Evolutionary conservation across 1,140 invertebrate genomes (phyloP).

Genomic region (Drosophila ficusphila): DNA sequence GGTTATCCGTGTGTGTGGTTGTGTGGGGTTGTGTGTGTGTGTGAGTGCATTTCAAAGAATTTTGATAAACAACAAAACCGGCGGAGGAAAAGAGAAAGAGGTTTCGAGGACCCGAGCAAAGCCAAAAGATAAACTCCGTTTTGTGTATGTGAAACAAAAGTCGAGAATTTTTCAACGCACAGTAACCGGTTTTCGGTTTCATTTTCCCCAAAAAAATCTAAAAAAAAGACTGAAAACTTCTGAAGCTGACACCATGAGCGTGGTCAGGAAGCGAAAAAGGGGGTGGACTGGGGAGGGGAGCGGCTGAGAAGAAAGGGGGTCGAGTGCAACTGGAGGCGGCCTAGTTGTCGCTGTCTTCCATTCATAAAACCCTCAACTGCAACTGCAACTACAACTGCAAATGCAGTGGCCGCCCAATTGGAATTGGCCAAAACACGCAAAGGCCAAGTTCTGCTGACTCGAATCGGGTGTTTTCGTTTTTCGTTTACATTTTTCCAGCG

Average conservation of each 20-base stretch:
- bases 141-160: constrained; percentile 77
- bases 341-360: constrained; percentile 62
- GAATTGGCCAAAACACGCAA: constrained; percentile 73
- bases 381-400: neutral
- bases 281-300: neutral
- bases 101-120: constrained; percentile 39
- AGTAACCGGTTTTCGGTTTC: constrained; percentile 70
- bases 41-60: constrained; percentile 79
- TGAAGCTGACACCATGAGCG: constrained; percentile 46
- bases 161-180: constrained; percentile 71
- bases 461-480: constrained; percentile 11
- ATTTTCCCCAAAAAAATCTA: constrained; percentile 16
- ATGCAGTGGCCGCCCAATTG: constrained; percentile 31
- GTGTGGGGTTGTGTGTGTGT: constrained; percentile 10
- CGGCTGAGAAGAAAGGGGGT: neutral
- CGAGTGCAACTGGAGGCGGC: constrained; percentile 46
- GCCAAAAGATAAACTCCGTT: constrained; percentile 70
- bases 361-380: constrained; percentile 49
- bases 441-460: constrained; percentile 47
- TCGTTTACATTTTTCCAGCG: constrained; percentile 30
- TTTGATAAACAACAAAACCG: constrained; percentile 69
- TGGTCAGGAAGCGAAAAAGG: neutral
- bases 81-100: constrained; percentile 8
- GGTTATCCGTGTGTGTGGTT: constrained; percentile 5
- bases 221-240: constrained; percentile 26